phyloP scores from a whole-genome alignment of 2,113 vertebrate species.

The Galeopterus variegatus region DNA sequence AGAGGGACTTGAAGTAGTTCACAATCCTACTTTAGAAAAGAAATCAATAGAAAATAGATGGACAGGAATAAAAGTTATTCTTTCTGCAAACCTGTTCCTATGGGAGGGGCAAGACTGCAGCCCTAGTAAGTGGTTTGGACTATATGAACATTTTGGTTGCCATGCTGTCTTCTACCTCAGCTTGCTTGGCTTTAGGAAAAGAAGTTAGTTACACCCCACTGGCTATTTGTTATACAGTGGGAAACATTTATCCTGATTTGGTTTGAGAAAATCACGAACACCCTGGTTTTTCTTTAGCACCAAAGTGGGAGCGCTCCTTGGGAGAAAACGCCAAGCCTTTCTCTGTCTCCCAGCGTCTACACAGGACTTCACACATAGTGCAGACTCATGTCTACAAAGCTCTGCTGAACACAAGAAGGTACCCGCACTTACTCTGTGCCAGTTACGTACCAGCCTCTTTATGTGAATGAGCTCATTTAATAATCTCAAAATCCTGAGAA shows the following conservation, averaged over 20 bases:
- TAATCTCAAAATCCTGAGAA: neutral
- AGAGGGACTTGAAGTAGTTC: slow-evolving; percentile 39
- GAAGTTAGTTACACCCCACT: neutral
- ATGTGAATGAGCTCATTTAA: neutral
- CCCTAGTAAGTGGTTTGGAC: neutral
- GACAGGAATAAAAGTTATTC: neutral
- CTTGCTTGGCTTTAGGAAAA: slow-evolving; percentile 21
- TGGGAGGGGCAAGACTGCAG: neutral
- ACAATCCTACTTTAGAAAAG: neutral
- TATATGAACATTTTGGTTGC: neutral
- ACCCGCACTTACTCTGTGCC: neutral
- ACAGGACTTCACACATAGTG: no score
- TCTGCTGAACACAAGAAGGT: neutral
- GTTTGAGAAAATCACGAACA: neutral
- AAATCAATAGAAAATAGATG: slow-evolving; percentile 24
- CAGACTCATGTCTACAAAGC: neutral
- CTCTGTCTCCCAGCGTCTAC: neutral
- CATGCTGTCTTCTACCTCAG: neutral
- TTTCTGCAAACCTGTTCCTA: neutral
- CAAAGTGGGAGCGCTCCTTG: neutral
- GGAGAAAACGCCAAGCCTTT: neutral
- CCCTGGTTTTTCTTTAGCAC: neutral
- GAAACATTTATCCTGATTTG: neutral
- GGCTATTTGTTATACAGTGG: neutral
- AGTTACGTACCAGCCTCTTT: neutral